Evolutionary conservation across 1,140 invertebrate genomes (phyloP).

Genomic region (Macrostomum lignano): DNA sequence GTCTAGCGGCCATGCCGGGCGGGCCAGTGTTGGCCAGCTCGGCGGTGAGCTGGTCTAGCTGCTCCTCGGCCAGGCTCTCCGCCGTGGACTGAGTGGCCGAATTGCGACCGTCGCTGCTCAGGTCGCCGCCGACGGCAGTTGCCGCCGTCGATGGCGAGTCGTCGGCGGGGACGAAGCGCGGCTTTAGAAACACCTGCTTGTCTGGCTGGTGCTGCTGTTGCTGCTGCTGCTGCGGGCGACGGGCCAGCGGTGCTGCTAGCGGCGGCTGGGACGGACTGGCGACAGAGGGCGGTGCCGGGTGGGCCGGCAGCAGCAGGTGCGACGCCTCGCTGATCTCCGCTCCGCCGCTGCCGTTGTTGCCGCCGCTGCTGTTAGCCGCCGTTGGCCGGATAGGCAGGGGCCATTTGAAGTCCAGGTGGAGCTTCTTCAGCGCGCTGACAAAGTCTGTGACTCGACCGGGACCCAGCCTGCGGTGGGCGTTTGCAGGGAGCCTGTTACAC

Average conservation of each 20-base stretch:
- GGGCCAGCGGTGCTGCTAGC: too few relatives aligned
- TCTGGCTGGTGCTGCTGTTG: too few relatives aligned
- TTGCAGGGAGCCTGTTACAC: too few relatives aligned
- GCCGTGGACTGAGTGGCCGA: too few relatives aligned
- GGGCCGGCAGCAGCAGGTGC: conserved; percentile 11
- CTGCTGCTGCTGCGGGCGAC: too few relatives aligned
- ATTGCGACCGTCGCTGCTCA: too few relatives aligned
- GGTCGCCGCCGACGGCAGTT: too few relatives aligned
- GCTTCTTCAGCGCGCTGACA: conserved; percentile 42
- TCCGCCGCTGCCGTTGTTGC: conserved; percentile 18
- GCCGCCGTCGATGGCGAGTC: too few relatives aligned
- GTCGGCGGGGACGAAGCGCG: too few relatives aligned
- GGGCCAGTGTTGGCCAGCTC: conserved; percentile 36
- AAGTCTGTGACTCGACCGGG: conserved; percentile 56
- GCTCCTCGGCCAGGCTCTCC: too few relatives aligned
- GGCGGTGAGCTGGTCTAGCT: conserved; percentile 38
- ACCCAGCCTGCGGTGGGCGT: conserved; percentile 14
- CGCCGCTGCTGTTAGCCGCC: too few relatives aligned
- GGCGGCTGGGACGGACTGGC: conserved; percentile 28
- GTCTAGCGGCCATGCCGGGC: conserved; percentile 15
- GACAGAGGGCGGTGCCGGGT: conserved; percentile 14
- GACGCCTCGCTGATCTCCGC: conserved; percentile 19
- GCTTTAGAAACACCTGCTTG: too few relatives aligned
- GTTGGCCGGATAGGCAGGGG: conserved; percentile 40
- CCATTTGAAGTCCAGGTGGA: conserved; percentile 63